Percentiles rank a stretch among this genome's conserved stretches.
These are phyloP conservation scores for Oreotrochilus melanogaster DNA, from an alignment of 2,113 vertebrate genomes.

Conservation along the genomic window DNA sequence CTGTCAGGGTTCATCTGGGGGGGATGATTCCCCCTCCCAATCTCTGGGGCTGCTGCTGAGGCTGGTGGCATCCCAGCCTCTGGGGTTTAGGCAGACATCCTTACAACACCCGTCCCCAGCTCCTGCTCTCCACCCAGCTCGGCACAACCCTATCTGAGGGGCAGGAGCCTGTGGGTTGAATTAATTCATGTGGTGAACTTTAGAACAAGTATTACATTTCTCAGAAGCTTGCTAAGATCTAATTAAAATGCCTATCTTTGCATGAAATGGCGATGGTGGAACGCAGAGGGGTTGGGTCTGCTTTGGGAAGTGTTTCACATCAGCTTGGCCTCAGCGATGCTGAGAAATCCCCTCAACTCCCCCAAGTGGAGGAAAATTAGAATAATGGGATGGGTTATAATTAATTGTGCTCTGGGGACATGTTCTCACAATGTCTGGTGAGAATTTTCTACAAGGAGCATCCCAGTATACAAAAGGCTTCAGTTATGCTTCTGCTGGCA, in stretches of 20 bases:
- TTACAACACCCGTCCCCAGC: background rate
- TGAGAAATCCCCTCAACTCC: background rate
- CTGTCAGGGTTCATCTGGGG: background rate
- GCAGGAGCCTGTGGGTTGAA: background rate
- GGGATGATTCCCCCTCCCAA: background rate
- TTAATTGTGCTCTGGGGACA: conserved; percentile 25
- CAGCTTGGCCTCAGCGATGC: background rate
- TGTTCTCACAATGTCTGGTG: background rate
- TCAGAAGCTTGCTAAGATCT: background rate
- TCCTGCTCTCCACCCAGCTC: background rate
- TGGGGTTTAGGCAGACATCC: background rate
- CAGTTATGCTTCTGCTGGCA: background rate
- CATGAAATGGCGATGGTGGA: background rate
- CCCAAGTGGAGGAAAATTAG: background rate
- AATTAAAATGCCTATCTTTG: conserved; percentile 1
- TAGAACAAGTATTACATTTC: conserved; percentile 21
- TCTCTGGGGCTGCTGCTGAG: rapidly evolving
- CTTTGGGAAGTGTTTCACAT: background rate
- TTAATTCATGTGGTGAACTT: conserved; percentile 14
- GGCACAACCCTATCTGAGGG: background rate
- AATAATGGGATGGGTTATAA: background rate
- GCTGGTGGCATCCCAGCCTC: background rate
- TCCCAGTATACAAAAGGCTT: background rate
- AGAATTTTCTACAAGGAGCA: background rate
- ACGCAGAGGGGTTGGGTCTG: background rate